phyloP scores from a whole-genome alignment of 2,113 vertebrate species.

The Hydrochoerus hydrochaeris region DNA sequence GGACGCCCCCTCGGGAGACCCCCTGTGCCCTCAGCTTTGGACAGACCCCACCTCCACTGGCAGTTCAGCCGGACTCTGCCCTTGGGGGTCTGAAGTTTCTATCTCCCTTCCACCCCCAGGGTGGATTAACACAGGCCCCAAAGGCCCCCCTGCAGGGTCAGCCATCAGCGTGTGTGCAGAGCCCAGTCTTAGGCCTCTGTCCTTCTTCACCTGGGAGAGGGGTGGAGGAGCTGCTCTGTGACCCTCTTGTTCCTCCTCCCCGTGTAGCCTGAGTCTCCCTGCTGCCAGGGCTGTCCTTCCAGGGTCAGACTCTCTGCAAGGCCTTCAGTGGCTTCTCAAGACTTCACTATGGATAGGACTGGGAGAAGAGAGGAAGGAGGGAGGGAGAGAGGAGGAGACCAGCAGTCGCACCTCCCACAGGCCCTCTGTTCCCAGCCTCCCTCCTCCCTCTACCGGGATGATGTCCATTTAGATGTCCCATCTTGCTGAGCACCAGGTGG shows the following conservation, averaged over 20 bases:
- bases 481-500: background rate
- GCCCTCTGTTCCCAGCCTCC: too few species aligned
- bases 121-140: too few species aligned
- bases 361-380: background rate
- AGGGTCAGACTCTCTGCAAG: background rate
- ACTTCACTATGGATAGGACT: background rate
- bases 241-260: background rate
- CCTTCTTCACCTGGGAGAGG: background rate
- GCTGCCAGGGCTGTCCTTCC: background rate
- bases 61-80: too few species aligned
- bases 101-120: conserved; percentile 15
- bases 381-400: background rate
- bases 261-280: background rate
- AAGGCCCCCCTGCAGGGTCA: background rate
- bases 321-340: background rate
- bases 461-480: fast-evolving
- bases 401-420: background rate
- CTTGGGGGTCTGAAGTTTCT: conserved; percentile 45
- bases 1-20: background rate
- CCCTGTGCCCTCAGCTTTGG: background rate
- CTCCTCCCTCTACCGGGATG: background rate
- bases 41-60: background rate
- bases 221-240: background rate
- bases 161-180: background rate
- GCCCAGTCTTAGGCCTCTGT: background rate